Conservation (phyloP, 2,888 invertebrate species). For the Leistus spinibarbis region DNA sequence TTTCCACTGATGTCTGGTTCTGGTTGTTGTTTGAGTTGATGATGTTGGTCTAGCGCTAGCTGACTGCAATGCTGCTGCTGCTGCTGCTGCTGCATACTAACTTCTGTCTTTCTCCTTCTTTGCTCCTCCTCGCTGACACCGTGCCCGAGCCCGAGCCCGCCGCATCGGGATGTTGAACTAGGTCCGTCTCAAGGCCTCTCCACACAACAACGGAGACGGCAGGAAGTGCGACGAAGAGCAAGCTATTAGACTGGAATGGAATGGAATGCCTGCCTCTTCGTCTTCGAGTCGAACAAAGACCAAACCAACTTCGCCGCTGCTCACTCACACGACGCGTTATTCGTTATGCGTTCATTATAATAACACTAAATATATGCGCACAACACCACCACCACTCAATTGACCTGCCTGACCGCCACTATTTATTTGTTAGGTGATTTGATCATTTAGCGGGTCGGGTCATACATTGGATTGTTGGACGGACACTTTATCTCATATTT, state of each 20-base stretch:
- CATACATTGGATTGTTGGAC: too few species aligned
- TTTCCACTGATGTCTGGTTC: not conserved
- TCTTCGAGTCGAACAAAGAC: not conserved
- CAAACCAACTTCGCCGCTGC: not conserved
- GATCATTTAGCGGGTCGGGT: too few species aligned
- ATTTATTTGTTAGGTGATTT: not conserved
- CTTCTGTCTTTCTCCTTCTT: not conserved
- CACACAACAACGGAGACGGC: slow-evolving; percentile 41
- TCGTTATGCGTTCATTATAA: not conserved
- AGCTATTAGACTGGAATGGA: slow-evolving; percentile 12
- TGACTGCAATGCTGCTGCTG: not conserved
- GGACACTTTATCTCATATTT: too few species aligned
- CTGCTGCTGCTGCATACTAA: not conserved
- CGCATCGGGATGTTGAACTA: slow-evolving; percentile 35
- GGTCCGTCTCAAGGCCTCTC: slow-evolving; percentile 38
- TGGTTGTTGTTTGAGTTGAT: not conserved
- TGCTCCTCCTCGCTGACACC: slow-evolving; percentile 4
- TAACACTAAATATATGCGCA: not conserved
- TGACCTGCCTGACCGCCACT: not conserved
- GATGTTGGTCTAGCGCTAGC: not conserved
- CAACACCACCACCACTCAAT: not conserved
- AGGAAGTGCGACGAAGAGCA: slow-evolving; percentile 47
- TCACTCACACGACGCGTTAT: not conserved
- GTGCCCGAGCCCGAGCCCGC: not conserved
- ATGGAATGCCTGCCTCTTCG: not conserved